These are phyloP conservation scores for Cinclus cinclus DNA, from an alignment of 2,113 vertebrate genomes.

Conservation along the genomic window DNA sequence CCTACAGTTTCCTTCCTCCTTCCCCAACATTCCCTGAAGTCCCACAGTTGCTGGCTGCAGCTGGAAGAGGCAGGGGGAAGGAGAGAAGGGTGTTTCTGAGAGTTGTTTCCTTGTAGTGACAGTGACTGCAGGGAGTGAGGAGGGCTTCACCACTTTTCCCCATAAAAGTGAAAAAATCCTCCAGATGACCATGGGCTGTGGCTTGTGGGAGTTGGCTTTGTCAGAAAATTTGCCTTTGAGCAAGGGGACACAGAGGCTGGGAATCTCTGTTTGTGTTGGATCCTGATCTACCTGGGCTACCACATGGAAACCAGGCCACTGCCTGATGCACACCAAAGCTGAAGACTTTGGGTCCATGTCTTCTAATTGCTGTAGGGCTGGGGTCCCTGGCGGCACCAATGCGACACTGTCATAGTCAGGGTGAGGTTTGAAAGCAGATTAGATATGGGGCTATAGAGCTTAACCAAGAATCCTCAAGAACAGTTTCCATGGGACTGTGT, in stretches of 20 bases:
- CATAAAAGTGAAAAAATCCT: background rate
- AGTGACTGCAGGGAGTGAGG: background rate
- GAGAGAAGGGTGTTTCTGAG: background rate
- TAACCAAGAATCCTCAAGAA: background rate
- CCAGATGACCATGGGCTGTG: background rate
- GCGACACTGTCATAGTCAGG: background rate
- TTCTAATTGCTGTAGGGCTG: background rate
- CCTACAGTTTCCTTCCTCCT: background rate
- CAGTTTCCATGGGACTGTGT: background rate
- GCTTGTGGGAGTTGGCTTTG: background rate
- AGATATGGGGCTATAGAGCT: background rate
- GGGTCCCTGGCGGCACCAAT: background rate
- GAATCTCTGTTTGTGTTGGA: background rate
- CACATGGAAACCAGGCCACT: background rate
- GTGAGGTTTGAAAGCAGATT: background rate
- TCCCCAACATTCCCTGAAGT: background rate
- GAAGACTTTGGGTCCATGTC: background rate
- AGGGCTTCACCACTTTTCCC: background rate
- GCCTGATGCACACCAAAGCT: background rate
- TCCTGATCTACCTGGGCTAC: background rate
- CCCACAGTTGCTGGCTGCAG: background rate
- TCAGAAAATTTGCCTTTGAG: background rate
- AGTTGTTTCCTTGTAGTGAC: background rate
- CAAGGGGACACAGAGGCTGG: background rate
- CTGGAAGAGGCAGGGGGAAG: background rate